Percentiles rank a stretch among this genome's conserved stretches.
These are phyloP conservation scores for Patiria miniata DNA, from an alignment of 35 echinoderm and acorn worm species.

Conservation along the genomic window DNA sequence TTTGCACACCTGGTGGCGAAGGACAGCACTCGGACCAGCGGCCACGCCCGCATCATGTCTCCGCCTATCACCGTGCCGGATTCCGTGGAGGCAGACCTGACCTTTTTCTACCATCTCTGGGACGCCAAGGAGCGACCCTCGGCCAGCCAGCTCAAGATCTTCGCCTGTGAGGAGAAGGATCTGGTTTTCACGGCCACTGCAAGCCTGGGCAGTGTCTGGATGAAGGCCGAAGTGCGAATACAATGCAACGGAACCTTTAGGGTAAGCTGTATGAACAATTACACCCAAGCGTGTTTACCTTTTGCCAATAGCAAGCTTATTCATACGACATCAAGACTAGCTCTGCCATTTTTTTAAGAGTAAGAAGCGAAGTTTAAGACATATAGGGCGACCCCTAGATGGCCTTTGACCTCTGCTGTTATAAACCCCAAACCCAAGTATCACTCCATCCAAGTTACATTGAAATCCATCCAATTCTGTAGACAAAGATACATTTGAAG, in stretches of 20 bases:
- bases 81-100: conserved; percentile 49
- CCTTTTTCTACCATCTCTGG: conserved; percentile 78
- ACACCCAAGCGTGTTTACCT: not conserved
- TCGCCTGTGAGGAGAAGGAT: conserved; percentile 33
- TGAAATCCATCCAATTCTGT: too few relatives aligned
- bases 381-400: too few relatives aligned
- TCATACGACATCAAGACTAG: too few relatives aligned
- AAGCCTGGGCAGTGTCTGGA: conserved; percentile 44
- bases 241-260: conserved; percentile 48
- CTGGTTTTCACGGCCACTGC: conserved; percentile 36
- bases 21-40: conserved; percentile 25
- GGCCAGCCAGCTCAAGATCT: conserved; percentile 46
- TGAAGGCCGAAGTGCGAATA: conserved; percentile 39
- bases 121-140: conserved; percentile 25
- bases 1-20: conserved; percentile 38
- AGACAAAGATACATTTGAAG: too few relatives aligned
- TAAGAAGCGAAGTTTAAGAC: too few relatives aligned
- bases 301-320: too few relatives aligned
- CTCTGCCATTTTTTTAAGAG: too few relatives aligned
- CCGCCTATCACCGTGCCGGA: conserved; percentile 46
- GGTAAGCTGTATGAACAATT: conserved; percentile 26
- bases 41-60: conserved; percentile 69
- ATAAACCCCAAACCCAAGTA: too few relatives aligned
- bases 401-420: too few relatives aligned
- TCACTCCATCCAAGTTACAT: too few relatives aligned